Base-by-base conservation (phyloP, 2,888 invertebrate species). In the Drosophila meridiana region DNA sequence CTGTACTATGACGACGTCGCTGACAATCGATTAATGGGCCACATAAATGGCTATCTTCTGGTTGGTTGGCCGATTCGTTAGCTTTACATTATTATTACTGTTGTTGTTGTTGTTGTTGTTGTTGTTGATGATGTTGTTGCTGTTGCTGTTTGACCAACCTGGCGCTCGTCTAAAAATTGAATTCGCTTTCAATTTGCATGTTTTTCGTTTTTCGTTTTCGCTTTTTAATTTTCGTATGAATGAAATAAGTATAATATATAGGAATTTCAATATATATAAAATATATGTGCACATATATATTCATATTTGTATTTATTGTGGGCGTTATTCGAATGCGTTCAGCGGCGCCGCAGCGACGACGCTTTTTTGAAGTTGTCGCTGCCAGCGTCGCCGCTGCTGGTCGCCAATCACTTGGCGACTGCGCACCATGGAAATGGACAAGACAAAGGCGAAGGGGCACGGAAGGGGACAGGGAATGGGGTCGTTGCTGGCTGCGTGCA, bases 21-120 rank as follows among this genome's bases (percentile, higher is more conserved):
- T 87, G 83, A 87, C 84, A 84, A 87, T 87, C 87, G 85, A 85
- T 85, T 85, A 87, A 79, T 85, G 85, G 87, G 85, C 84, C 84
- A 84, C 83, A 77, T 87, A 85, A 85, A 87, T 85, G 85, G 85
- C 86, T 85, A 85, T 85, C 85, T 83, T 85, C 85, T 87, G 82
- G 84, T 79, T 74, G 87, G 83, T 67, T 79, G 55, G 66, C 60
- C 62, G 68, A 52, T 67, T 58, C 57, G 69, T 61, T 58, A 34
- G 53, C 45, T 42, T 52, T 42, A 28, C 5, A 28, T 30, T 38
- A 38, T 67, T 32, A 26, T 14, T 63, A 47, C 30, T 26, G 40
- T 61, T 38, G 26, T 14, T 63, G 57, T 26, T 32, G 55, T 20
- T 38, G 53, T 67, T 32, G 32, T 14, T 63, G 57, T 38, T 26